These are phyloP conservation scores for Athalia circularis DNA, from an alignment of 2,888 invertebrate species.

Conservation along the genomic window DNA sequence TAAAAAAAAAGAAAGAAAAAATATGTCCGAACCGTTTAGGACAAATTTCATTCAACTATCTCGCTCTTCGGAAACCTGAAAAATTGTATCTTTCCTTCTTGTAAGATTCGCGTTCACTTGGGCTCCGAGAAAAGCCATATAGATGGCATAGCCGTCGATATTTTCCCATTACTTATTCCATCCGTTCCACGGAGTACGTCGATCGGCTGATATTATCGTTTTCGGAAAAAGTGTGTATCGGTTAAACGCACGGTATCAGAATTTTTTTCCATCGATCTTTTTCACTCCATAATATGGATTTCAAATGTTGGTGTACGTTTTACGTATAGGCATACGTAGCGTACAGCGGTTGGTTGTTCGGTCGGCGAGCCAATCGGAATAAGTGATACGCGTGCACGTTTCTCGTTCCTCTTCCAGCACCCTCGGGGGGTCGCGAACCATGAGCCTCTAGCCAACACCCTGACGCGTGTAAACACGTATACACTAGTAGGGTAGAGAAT, in stretches of 20 bases:
- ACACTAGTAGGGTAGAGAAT: not conserved
- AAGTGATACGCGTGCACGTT: conserved; percentile 58
- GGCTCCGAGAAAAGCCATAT: too few relatives aligned
- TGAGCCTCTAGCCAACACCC: conserved; percentile 34
- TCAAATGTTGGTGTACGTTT: not conserved
- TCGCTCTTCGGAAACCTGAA: too few relatives aligned
- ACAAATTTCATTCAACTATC: too few relatives aligned
- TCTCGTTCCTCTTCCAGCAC: conserved; percentile 1
- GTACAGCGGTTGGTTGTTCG: conserved; percentile 13
- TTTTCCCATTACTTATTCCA: not conserved
- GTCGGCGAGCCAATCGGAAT: conserved; percentile 60
- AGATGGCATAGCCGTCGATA: conserved; percentile 5
- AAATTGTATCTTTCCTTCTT: not conserved
- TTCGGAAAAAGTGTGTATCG: too few relatives aligned
- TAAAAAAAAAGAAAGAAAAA: too few relatives aligned
- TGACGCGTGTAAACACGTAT: conserved; percentile 26
- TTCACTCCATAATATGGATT: not conserved
- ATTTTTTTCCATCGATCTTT: too few relatives aligned
- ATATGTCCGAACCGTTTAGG: too few relatives aligned
- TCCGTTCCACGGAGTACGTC: not conserved
- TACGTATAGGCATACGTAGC: not conserved
- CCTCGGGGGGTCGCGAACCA: conserved; percentile 23
- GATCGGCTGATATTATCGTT: conserved; percentile 7
- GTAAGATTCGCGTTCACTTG: too few relatives aligned
- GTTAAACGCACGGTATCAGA: too few relatives aligned